Evolutionary conservation across 2,888 invertebrate species (phyloP).

Genomic region (Archips crataeganus): DNA sequence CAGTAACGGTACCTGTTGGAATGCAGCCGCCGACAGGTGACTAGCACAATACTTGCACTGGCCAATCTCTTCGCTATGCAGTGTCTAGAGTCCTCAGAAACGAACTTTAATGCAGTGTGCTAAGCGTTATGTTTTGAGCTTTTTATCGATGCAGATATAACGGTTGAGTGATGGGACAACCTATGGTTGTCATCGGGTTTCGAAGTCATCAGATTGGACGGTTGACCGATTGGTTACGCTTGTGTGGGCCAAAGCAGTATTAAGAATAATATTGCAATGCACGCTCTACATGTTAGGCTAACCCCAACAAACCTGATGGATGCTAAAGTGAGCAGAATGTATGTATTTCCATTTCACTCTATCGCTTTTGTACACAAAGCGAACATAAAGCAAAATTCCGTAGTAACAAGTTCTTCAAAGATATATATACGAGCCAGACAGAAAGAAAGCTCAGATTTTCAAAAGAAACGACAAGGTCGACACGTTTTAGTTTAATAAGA

Average conservation of each 20-base stretch:
- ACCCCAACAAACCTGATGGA: too few relatives aligned
- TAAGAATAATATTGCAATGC: background rate
- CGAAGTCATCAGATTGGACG: background rate
- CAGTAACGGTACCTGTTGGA: conserved; percentile 39
- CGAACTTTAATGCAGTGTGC: background rate
- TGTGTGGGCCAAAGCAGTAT: background rate
- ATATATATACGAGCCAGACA: too few relatives aligned
- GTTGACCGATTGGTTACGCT: conserved; percentile 2
- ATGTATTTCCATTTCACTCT: too few relatives aligned
- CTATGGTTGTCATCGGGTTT: background rate
- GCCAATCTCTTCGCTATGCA: conserved; percentile 25
- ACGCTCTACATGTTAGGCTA: too few relatives aligned
- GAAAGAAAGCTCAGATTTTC: too few relatives aligned
- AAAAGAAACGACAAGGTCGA: too few relatives aligned
- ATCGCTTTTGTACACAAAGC: too few relatives aligned
- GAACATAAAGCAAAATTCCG: too few relatives aligned
- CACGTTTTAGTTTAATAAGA: too few relatives aligned
- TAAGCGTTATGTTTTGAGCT: background rate
- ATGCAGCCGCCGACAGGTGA: conserved; percentile 39
- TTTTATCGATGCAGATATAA: conserved; percentile 8
- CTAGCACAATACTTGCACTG: conserved; percentile 39
- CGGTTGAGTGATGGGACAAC: conserved; percentile 2
- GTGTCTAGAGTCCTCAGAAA: background rate
- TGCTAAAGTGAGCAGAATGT: too few relatives aligned
- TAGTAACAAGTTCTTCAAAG: too few relatives aligned